Evolutionary conservation across 2,113 vertebrate genomes (phyloP).

Genomic region (Proterorhinus semilunaris): DNA sequence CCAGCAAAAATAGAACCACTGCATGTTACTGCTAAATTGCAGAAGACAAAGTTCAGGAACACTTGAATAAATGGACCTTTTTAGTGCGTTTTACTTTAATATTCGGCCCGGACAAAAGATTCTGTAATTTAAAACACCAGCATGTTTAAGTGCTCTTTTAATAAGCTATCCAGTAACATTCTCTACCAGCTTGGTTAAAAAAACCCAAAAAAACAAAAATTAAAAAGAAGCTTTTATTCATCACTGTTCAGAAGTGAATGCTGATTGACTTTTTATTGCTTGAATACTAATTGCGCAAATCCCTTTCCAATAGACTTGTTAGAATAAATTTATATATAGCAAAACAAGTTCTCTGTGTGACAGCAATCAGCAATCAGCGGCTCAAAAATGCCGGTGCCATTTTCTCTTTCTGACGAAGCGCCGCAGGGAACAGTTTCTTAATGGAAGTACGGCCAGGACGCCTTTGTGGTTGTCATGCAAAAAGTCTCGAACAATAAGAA

Average conservation of each 20-base stretch:
- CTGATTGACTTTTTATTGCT: conserved; percentile 2
- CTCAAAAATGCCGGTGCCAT: conserved; percentile 60
- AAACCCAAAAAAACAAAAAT: neutral
- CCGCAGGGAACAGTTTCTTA: conserved; percentile 48
- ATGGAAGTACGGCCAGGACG: conserved; percentile 50
- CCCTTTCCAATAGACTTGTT: conserved; percentile 5
- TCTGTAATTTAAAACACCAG: too few relatives aligned
- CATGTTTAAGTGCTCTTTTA: too few relatives aligned
- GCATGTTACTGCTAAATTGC: too few relatives aligned
- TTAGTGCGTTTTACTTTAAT: too few relatives aligned
- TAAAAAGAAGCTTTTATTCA: neutral
- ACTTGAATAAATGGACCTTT: too few relatives aligned
- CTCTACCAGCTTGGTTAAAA: neutral
- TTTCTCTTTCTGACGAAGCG: conserved; percentile 47
- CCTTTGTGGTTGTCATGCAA: conserved; percentile 39
- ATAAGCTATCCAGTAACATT: too few relatives aligned
- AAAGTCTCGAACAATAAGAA: conserved; percentile 29
- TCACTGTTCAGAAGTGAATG: neutral
- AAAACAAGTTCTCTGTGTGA: conserved; percentile 54
- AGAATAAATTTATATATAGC: conserved; percentile 38
- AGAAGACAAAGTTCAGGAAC: too few relatives aligned
- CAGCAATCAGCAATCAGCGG: conserved; percentile 58
- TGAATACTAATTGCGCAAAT: conserved; percentile 4
- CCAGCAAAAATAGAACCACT: too few relatives aligned
- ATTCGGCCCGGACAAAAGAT: too few relatives aligned